Conservation (phyloP, 2,888 invertebrate genomes). For the Coremacera marginata region DNA sequence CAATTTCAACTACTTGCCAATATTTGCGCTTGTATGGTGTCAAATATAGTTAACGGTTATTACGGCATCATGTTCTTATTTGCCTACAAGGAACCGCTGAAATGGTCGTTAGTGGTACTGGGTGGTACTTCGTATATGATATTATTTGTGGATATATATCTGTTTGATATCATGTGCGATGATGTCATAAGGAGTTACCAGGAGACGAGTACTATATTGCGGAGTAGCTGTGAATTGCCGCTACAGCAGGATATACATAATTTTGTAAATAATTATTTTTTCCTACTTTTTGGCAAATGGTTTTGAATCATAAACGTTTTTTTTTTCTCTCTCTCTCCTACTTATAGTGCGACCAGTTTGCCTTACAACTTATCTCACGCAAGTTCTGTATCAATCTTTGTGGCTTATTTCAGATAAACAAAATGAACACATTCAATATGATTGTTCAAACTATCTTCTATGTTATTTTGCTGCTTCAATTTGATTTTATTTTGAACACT, state of each 20-base stretch:
- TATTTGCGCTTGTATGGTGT: not conserved
- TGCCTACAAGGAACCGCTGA: not conserved
- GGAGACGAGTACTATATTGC: not conserved
- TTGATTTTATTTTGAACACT: not conserved
- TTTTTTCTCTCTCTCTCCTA: not conserved
- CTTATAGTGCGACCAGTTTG: constrained; percentile 8
- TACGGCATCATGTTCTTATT: not conserved
- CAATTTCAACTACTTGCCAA: not conserved
- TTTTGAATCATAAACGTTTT: not conserved
- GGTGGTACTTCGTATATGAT: not conserved
- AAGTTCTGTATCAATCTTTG: not conserved
- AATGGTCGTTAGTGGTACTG: not conserved
- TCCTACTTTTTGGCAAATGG: not conserved
- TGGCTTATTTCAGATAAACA: not conserved
- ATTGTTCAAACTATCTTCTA: not conserved
- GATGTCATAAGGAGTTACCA: not conserved
- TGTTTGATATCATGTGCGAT: not conserved
- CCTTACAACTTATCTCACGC: not conserved
- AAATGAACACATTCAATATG: not conserved
- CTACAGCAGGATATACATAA: not conserved
- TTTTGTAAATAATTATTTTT: not conserved
- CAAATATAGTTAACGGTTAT: constrained; percentile 14
- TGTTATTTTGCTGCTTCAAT: not conserved
- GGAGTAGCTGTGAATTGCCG: not conserved
- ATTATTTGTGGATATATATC: constrained; percentile 1